Conservation (phyloP, 2,888 invertebrate species). For the Hydropsyche betteni region DNA sequence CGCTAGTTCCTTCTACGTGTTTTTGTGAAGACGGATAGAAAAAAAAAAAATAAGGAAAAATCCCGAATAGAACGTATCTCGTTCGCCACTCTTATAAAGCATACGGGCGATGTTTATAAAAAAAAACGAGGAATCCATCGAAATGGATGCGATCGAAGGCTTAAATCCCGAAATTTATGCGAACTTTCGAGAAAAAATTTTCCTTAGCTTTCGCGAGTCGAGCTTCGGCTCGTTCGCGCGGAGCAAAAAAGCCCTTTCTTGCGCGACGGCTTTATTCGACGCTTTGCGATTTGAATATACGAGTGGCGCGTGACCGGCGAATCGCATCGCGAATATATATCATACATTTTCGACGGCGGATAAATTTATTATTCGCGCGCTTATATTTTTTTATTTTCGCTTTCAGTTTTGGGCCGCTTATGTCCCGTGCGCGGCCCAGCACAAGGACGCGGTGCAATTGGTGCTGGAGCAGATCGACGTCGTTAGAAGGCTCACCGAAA, state of each 20-base stretch:
- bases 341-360: too few species aligned
- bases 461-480: conserved; percentile 79
- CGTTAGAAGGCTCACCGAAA: conserved; percentile 73
- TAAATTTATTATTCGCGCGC: too few species aligned
- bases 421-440: conserved; percentile 75
- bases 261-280: background rate
- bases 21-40: background rate
- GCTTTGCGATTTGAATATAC: conserved; percentile 6
- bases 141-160: too few species aligned
- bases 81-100: background rate
- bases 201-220: background rate
- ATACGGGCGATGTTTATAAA: too few species aligned
- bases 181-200: conserved; percentile 17
- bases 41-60: conserved; percentile 13
- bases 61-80: conserved; percentile 8
- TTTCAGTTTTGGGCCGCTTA: conserved; percentile 79
- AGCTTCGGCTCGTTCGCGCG: background rate
- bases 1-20: conserved; percentile 6
- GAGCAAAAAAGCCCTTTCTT: background rate
- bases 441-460: conserved; percentile 75
- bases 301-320: background rate
- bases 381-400: conserved; percentile 44
- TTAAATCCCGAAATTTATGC: conserved; percentile 2
- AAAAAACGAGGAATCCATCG: too few species aligned
- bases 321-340: too few species aligned